Conservation (phyloP, 2,797 vertebrate species). For the Ctenopoma kingsleyae region DNA sequence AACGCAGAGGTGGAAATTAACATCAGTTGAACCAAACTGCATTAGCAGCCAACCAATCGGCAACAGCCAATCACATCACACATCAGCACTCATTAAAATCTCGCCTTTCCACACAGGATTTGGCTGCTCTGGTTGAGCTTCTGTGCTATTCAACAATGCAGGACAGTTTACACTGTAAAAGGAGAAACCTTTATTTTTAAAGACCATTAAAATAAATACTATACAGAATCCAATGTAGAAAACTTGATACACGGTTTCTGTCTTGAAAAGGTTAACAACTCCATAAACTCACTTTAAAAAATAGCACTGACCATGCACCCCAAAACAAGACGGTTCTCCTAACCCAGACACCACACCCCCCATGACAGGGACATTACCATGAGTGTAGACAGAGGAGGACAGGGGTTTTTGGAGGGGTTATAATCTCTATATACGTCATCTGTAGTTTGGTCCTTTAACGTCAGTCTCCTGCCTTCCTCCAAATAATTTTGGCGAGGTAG, state of each 20-base stretch:
- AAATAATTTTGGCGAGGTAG: conserved; percentile 75
- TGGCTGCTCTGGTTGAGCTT: neutral
- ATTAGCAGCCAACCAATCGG: no score
- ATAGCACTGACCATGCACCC: conserved; percentile 80
- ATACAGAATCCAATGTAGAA: conserved; percentile 92
- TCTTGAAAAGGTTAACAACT: conserved; percentile 85
- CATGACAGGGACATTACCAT: conserved; percentile 67
- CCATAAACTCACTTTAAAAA: conserved; percentile 82
- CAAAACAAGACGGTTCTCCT: conserved; percentile 57
- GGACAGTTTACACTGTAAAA: conserved; percentile 77
- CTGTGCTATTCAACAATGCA: conserved; percentile 61
- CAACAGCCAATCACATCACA: no score
- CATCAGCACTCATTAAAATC: no score
- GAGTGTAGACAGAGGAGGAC: conserved; percentile 3
- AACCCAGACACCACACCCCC: conserved; percentile 63
- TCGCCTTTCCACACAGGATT: conserved; percentile 10
- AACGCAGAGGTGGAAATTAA: no score
- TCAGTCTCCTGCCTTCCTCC: conserved; percentile 58
- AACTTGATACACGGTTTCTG: conserved; percentile 87
- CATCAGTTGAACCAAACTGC: no score
- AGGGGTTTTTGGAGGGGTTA: conserved; percentile 4
- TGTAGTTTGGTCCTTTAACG: conserved; percentile 79
- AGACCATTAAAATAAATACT: conserved; percentile 92
- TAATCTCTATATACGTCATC: conserved; percentile 65
- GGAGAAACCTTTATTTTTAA: conserved; percentile 84